Conservation (phyloP, 2,888 invertebrate genomes). For the Ochropleura plecta region DNA sequence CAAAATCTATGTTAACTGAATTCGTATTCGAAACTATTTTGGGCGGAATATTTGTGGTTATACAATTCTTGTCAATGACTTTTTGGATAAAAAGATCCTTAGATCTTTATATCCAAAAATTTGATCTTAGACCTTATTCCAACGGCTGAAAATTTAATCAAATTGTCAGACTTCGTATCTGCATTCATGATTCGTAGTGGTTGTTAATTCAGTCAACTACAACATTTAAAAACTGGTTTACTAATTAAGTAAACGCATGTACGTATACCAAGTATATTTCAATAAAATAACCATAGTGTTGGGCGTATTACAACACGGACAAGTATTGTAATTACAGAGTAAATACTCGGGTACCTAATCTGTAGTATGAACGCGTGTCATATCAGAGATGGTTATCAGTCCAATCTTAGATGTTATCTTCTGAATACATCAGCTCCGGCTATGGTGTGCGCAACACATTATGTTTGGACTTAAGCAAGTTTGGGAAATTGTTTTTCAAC, state of each 20-base stretch:
- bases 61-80: too few species aligned
- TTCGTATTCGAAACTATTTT: not conserved
- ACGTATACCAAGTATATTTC: not conserved
- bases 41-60: not conserved
- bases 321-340: constrained; percentile 27
- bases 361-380: constrained; percentile 64
- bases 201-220: not conserved
- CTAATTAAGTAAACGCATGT: not conserved
- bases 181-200: not conserved
- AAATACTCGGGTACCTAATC: constrained; percentile 49
- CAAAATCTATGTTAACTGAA: not conserved
- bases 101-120: too few species aligned
- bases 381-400: constrained; percentile 79
- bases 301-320: constrained; percentile 23
- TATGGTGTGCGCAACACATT: constrained; percentile 20
- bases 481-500: not conserved
- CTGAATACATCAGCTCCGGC: constrained; percentile 69
- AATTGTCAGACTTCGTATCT: not conserved
- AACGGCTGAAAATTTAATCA: not conserved
- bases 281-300: constrained; percentile 23
- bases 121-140: not conserved
- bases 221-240: constrained; percentile 5
- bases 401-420: constrained; percentile 76
- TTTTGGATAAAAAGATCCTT: too few species aligned
- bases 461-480: constrained; percentile 59